Percentiles rank a stretch among this genome's conserved stretches.
Conservation (phyloP, 2,888 invertebrate species). For the Hypomecis punctinalis region DNA sequence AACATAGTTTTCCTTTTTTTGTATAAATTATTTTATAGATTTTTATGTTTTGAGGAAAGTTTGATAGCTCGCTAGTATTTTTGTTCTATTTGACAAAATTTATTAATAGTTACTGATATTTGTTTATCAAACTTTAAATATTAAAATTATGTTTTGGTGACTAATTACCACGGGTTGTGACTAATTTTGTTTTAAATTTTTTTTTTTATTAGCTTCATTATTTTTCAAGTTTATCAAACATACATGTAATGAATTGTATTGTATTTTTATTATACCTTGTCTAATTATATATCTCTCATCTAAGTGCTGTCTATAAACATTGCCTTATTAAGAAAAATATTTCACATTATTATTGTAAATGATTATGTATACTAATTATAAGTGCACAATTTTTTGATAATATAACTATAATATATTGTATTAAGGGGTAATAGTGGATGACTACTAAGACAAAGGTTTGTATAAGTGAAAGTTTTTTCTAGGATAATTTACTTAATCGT, state of each 20-base stretch:
- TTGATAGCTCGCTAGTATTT: too few species aligned
- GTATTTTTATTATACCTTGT: slow-evolving; percentile 43
- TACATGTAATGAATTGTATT: background rate
- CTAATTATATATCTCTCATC: slow-evolving; percentile 47
- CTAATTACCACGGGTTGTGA: too few species aligned
- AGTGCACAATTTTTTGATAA: slow-evolving; percentile 65
- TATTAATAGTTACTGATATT: too few species aligned
- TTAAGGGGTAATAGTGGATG: background rate
- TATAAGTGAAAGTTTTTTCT: slow-evolving; percentile 24
- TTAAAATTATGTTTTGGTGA: too few species aligned
- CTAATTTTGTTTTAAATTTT: too few species aligned
- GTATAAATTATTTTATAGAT: too few species aligned
- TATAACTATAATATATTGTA: slow-evolving; percentile 28
- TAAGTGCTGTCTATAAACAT: slow-evolving; percentile 74
- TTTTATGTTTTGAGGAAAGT: too few species aligned
- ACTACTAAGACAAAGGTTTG: slow-evolving; percentile 20
- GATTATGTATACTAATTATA: slow-evolving; percentile 38
- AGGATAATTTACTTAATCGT: slow-evolving; percentile 6
- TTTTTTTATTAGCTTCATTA: too few species aligned
- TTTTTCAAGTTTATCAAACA: slow-evolving; percentile 26
- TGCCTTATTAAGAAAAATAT: slow-evolving; percentile 74
- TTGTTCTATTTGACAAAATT: too few species aligned
- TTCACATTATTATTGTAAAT: slow-evolving; percentile 56
- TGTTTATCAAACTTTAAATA: too few species aligned
- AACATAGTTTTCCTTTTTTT: too few species aligned